Conservation (phyloP, 2,888 invertebrate genomes). For the Polylopha cassiicola region DNA sequence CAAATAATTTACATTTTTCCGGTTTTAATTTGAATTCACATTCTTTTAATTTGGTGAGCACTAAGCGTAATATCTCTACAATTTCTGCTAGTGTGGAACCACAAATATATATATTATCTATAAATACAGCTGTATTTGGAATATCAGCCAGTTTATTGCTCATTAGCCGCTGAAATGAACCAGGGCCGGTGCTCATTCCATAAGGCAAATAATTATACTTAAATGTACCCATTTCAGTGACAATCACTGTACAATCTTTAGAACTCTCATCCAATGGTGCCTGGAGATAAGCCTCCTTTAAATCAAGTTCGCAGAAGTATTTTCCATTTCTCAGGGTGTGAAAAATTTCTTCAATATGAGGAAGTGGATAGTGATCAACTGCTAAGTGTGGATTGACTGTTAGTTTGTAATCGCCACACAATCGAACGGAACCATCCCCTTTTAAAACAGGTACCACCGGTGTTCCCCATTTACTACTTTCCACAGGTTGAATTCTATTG, state of each 20-base stretch:
- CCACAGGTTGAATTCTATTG: background rate
- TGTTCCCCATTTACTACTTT: background rate
- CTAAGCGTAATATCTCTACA: background rate
- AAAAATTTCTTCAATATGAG: slow-evolving; percentile 11
- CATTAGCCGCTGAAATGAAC: slow-evolving; percentile 23
- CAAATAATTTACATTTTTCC: slow-evolving; percentile 16
- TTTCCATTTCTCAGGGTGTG: slow-evolving; percentile 6
- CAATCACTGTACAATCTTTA: slow-evolving; percentile 15
- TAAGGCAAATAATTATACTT: slow-evolving; percentile 20
- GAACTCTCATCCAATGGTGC: slow-evolving; percentile 17
- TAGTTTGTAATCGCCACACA: background rate
- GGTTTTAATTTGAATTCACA: slow-evolving; percentile 13
- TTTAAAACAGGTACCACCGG: background rate
- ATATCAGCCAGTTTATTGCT: slow-evolving; percentile 3
- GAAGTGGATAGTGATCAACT: slow-evolving; percentile 11
- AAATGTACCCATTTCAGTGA: slow-evolving; percentile 18
- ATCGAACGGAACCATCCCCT: background rate
- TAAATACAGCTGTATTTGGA: slow-evolving; percentile 9
- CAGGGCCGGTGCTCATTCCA: slow-evolving; percentile 20
- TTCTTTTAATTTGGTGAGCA: slow-evolving; percentile 2
- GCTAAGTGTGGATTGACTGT: background rate
- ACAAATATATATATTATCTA: background rate
- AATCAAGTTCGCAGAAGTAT: slow-evolving; percentile 23
- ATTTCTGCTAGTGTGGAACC: background rate
- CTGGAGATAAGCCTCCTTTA: slow-evolving; percentile 24